Evolutionary conservation across 1,140 invertebrate genomes (phyloP).

Genomic region (Lysiphlebus fabarum): DNA sequence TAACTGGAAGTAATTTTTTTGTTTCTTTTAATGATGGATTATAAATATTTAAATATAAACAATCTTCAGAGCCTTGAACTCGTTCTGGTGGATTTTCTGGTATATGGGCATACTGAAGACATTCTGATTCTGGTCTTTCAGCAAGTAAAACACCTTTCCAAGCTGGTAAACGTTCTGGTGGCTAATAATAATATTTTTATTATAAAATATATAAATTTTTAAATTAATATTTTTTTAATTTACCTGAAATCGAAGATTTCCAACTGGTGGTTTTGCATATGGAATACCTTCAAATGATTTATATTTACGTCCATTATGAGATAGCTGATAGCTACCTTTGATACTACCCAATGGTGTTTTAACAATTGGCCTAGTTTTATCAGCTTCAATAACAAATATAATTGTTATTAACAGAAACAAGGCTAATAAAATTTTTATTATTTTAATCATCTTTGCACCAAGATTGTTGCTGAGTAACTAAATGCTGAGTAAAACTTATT

Average conservation of each 20-base stretch:
- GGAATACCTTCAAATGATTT: slow-evolving; percentile 59
- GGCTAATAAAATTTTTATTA: too few relatives aligned
- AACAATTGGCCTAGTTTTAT: slow-evolving; percentile 21
- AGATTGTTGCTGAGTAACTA: too few relatives aligned
- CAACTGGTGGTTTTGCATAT: slow-evolving; percentile 58
- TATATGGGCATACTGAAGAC: slow-evolving; percentile 34
- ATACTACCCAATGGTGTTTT: slow-evolving; percentile 26
- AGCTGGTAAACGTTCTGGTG: slow-evolving; percentile 30
- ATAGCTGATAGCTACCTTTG: slow-evolving; percentile 28
- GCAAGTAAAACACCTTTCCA: slow-evolving; percentile 41
- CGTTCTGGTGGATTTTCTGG: slow-evolving; percentile 15
- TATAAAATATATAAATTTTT: background rate
- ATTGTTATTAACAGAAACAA: too few relatives aligned
- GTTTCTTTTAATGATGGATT: slow-evolving; percentile 34
- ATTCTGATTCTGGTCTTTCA: slow-evolving; percentile 28
- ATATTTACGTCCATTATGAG: slow-evolving; percentile 35
- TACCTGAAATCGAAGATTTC: slow-evolving; percentile 55
- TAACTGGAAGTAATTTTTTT: slow-evolving; percentile 26
- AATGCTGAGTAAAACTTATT: too few relatives aligned
- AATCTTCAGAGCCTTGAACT: slow-evolving; percentile 51
- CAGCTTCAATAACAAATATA: background rate
- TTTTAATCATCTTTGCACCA: too few relatives aligned
- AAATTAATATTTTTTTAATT: background rate
- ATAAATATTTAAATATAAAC: slow-evolving; percentile 58
- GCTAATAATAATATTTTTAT: slow-evolving; percentile 15